Base-by-base conservation (phyloP, 2,113 vertebrate genomes). In the Rhizomys pruinosus region DNA sequence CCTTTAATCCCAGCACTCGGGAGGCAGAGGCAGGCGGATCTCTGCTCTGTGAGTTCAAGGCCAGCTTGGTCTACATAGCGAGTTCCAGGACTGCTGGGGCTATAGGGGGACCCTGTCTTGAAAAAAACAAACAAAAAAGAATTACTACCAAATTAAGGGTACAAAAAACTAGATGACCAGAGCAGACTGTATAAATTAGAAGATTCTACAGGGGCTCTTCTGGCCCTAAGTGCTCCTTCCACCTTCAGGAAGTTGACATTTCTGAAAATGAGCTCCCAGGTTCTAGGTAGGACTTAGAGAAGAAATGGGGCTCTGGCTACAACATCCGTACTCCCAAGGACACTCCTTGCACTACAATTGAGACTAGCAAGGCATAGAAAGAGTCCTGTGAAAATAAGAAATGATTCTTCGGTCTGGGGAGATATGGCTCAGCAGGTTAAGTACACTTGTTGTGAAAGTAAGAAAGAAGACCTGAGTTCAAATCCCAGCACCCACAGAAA, bases 151-250 rank as follows among this genome's bases (percentile, higher is more conserved):
- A 55, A 87, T 59, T 86, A 32, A n/a, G 29, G 16, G 0, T 39
- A 59, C 39, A 55, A 34, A 73, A n/a, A 0, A 16, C 0, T 37
- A 13, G 32, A 5, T 1, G 1, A 9, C 22, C 0, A 52, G 57
- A 76, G 25, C 52, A 71, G 52, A 42, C 34, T 76, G 4, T 42
- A 3, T 57, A 12, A 74, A 27, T 77, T 71, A 63, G n/a, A 27
- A 47, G 77, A 61, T 59, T 82, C 13, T 37, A 47, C 76, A 47
- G 47, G 32, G 52, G 59, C 52, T 71, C 25, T 6, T 20, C 2
- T 6, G 13, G 42, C 81, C 44, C 71, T 23, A 5, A 37, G 0
- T 44, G 16, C 9, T 64, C 77, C 72, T 52, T 68, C 8, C 13
- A 3, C 57, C 42, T 16, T 44, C 7, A 76, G n/a, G n/a, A n/a